A percentile compares a stretch with the other conserved stretches of the same genome.
Evolutionary conservation across 2,797 vertebrate genomes (phyloP).

Genomic region (Emydoidea blandingii): DNA sequence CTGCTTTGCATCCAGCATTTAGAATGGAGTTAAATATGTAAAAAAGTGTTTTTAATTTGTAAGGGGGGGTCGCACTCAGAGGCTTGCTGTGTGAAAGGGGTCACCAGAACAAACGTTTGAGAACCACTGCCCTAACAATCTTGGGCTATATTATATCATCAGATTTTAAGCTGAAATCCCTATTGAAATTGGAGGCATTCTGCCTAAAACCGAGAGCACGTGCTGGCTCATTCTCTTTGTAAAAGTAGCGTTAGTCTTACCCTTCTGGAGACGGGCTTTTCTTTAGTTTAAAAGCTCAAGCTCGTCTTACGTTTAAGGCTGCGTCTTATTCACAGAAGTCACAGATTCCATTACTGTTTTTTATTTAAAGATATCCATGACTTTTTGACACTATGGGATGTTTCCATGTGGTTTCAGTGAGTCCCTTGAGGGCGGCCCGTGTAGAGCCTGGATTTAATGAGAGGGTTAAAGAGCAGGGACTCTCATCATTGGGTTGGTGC

Average conservation of each 20-base stretch:
- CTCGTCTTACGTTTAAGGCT: neutral
- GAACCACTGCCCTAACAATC: too few species aligned
- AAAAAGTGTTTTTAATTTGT: too few species aligned
- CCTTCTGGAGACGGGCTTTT: rapidly evolving
- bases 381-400: neutral
- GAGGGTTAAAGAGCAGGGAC: neutral
- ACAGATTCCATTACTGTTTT: neutral
- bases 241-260: neutral
- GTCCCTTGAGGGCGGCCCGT: neutral
- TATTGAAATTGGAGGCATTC: neutral
- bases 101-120: too few species aligned
- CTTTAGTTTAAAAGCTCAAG: neutral
- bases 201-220: rapidly evolving
- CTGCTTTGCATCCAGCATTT: too few species aligned
- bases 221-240: neutral
- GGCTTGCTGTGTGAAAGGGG: too few species aligned
- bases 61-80: too few species aligned
- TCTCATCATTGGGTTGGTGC: neutral
- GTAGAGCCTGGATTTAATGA: neutral
- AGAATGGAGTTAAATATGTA: too few species aligned
- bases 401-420: neutral
- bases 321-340: neutral
- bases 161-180: neutral
- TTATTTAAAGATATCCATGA: neutral
- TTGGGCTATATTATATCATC: neutral